A percentile compares a stretch with the other conserved stretches of the same genome.
Evolutionary conservation across 2,888 invertebrate species (phyloP).

Genomic region (Xylota sylvarum): DNA sequence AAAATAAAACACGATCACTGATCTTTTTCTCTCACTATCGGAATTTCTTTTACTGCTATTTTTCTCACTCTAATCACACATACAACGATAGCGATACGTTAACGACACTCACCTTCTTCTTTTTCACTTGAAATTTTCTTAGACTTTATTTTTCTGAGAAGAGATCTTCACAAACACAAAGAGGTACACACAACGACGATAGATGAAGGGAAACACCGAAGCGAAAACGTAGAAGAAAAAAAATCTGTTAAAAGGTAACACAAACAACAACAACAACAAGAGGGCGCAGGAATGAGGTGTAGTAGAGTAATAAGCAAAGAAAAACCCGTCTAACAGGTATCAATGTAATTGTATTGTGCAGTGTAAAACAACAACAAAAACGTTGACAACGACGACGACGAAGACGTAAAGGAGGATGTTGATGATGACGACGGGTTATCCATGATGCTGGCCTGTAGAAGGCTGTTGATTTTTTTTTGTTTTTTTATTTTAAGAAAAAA

Average conservation of each 20-base stretch:
- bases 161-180: slow-evolving; percentile 60
- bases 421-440: slow-evolving; percentile 73
- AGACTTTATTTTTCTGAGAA: slow-evolving; percentile 45
- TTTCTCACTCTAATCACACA: slow-evolving; percentile 43
- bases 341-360: slow-evolving; percentile 70
- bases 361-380: slow-evolving; percentile 54
- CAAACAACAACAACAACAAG: slow-evolving; percentile 19
- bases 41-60: slow-evolving; percentile 69
- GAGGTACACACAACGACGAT: neutral
- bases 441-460: slow-evolving; percentile 62
- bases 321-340: slow-evolving; percentile 75
- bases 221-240: slow-evolving; percentile 2
- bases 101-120: slow-evolving; percentile 18
- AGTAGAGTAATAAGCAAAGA: slow-evolving; percentile 4
- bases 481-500: neutral
- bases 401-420: slow-evolving; percentile 48
- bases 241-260: slow-evolving; percentile 33
- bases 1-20: slow-evolving; percentile 34
- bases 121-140: slow-evolving; percentile 11
- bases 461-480: slow-evolving; percentile 19
- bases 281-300: slow-evolving; percentile 1
- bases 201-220: slow-evolving; percentile 14
- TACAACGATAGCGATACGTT: slow-evolving; percentile 4
- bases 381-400: slow-evolving; percentile 47
- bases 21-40: slow-evolving; percentile 29